Base-by-base conservation (phyloP, 2,888 invertebrate genomes). In the Bugulina stolonifera region DNA sequence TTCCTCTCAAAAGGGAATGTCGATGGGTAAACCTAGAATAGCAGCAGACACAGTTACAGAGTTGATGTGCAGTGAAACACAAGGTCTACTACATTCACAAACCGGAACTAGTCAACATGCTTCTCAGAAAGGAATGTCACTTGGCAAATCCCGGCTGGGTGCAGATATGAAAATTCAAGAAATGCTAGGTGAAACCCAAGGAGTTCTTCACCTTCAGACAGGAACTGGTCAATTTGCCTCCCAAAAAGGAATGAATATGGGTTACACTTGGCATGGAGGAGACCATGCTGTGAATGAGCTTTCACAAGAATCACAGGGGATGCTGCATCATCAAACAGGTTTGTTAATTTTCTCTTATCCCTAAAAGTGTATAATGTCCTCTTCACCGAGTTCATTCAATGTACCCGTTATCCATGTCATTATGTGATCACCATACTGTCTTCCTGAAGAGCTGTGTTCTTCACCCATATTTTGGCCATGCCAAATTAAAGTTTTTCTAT, bases 181-280 rank as follows among this genome's bases (percentile, higher is more conserved):
- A 27, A 64, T 64, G 64, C 29, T n/a, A 18, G 10, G 14, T 14
- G 64, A 64, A 34, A 14, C 64, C 32, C 64, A 64, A 64, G 64
- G 64, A 32, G 27, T 64, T 29, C 64, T 64, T 32, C 64, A 64
- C 34, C 32, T 10, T 64, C 64, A 64, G 32, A 64, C 64, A 29
- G 64, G 64, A 5, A 25, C 64, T 64, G 27, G 25, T 5, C 10
- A 55, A 25, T n/a, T 14, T 55, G 55, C 55, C n/a, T 55, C 55
- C 23, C 55, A 55, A 55, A 55, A 55, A 55, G 55, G 55, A 5
- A 55, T 55, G 55, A 55, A 25, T 25, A 55, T 55, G 22, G 55
- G 55, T n/a, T n/a, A 25, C n/a, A 25, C 25, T n/a, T n/a, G 55
- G 25, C 55, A 55, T 55, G 55, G 3, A 14, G 22, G 55, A 14